phyloP scores from a whole-genome alignment of 2,888 invertebrate genomes.

The Synanthedon myopaeformis region DNA sequence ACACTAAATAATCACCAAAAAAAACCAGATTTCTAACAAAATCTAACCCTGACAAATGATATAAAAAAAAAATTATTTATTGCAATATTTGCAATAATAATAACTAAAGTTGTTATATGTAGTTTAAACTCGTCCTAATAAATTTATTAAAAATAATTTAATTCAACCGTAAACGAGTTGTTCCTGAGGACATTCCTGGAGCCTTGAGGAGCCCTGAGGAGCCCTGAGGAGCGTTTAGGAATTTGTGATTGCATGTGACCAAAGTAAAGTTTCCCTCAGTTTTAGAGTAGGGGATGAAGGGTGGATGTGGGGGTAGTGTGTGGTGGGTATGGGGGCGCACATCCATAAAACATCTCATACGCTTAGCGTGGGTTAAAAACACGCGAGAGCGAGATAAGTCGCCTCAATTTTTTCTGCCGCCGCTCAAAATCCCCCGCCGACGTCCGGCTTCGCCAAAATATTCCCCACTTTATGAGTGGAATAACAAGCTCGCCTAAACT shows the following conservation, averaged over 20 bases:
- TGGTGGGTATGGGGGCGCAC: constrained; percentile 9
- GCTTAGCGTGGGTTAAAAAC: constrained; percentile 35
- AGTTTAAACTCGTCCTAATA: too few species aligned
- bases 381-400: constrained; percentile 48
- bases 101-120: too few species aligned
- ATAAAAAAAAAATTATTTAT: too few species aligned
- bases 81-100: too few species aligned
- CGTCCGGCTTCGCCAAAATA: constrained; percentile 44
- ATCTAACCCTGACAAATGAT: too few species aligned
- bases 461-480: constrained; percentile 57
- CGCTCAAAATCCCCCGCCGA: constrained; percentile 57
- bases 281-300: neutral
- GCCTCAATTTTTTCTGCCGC: constrained; percentile 60
- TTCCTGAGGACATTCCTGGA: too few species aligned
- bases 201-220: too few species aligned
- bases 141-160: too few species aligned
- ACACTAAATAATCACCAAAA: too few species aligned
- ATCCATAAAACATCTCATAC: constrained; percentile 52
- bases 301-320: constrained; percentile 4
- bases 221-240: constrained; percentile 15
- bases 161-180: too few species aligned
- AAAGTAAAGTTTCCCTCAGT: constrained; percentile 35
- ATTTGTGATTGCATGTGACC: constrained; percentile 32
- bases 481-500: constrained; percentile 32
- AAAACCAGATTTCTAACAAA: too few species aligned